Evolutionary conservation across 2,888 invertebrate species (phyloP), one percentile per base, ranked within the genome.

Genomic region (Ramazzottius varieornatus): DNA sequence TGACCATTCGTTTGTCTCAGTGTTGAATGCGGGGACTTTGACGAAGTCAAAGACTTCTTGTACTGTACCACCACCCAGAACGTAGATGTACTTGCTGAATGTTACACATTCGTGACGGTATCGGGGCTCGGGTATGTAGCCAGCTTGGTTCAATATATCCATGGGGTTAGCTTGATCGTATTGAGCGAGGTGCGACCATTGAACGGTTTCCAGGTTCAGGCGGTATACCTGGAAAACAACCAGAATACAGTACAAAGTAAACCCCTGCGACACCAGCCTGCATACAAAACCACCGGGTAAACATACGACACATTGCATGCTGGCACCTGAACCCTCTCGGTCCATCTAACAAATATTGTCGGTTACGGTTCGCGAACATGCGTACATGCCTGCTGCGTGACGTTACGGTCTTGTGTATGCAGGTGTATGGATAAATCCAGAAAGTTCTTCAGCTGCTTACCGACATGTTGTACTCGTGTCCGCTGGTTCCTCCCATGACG

Each of bases 401-500:
- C n/a, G n/a, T n/a, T n/a, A n/a, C n/a, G n/a, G n/a, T n/a, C n/a
- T n/a, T n/a, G n/a, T n/a, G n/a, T n/a, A n/a, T n/a, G n/a, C n/a
- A n/a, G n/a, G n/a, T n/a, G n/a, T n/a, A n/a, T n/a, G n/a, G n/a
- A n/a, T n/a, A n/a, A n/a, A n/a, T n/a, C n/a, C n/a, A n/a, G n/a
- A n/a, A n/a, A n/a, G n/a, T n/a, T n/a, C n/a, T n/a, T n/a, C 40
- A 40, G 40, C 70, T 68, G 66, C 73, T 72, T 1, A 75, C 68
- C 64, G 72, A 72, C 64, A 69, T 68, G 67, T 74, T 73, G 70
- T 75, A 75, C 8, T 70, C 68, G 68, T 70, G 74, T 1, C 75
- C 75, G 34, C 72, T 72, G 1, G 75, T 75, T 0, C 75, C 75
- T 2, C 75, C 75, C 65, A 73, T 70, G n/a, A 74, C 70, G 66